A percentile compares a stretch with the other conserved stretches of the same genome.
Conservation (phyloP, 2,797 vertebrate species). For the Lepidocolaptes lacrymiger region DNA sequence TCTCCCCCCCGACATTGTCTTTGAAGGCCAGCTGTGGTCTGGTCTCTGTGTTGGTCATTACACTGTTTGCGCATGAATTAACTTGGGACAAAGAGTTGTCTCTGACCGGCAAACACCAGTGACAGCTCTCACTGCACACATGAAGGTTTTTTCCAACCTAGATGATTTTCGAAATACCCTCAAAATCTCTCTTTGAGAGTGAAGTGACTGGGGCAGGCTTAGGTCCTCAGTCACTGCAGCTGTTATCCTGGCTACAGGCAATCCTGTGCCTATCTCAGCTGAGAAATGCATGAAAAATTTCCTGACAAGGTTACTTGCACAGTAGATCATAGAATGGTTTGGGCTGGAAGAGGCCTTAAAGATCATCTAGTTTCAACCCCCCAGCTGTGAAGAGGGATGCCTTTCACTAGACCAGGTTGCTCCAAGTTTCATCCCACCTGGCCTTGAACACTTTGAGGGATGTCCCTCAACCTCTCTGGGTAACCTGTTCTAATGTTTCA, state of each 20-base stretch:
- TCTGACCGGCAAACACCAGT: background rate
- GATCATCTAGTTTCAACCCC: background rate
- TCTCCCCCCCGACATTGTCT: background rate
- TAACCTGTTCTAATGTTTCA: background rate
- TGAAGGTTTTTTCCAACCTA: background rate
- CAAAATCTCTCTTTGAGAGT: background rate
- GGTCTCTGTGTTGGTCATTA: background rate
- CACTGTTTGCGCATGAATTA: too few relatives aligned
- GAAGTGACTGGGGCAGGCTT: background rate
- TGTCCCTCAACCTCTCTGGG: background rate
- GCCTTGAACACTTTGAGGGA: background rate
- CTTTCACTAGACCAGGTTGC: background rate
- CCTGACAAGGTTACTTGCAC: background rate
- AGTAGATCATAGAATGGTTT: background rate
- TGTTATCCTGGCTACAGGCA: background rate
- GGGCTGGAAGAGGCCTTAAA: background rate
- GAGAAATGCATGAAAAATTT: background rate
- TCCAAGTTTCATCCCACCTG: background rate
- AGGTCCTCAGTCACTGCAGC: background rate
- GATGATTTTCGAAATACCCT: background rate
- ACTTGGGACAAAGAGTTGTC: accelerated
- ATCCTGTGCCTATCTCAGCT: background rate
- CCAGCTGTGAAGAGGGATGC: background rate
- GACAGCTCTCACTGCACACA: background rate
- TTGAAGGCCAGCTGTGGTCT: accelerated